A percentile compares a stretch with the other conserved stretches of the same genome.
phyloP scores from a whole-genome alignment of 2,113 vertebrate species.

The Reinhardtius hippoglossoides region DNA sequence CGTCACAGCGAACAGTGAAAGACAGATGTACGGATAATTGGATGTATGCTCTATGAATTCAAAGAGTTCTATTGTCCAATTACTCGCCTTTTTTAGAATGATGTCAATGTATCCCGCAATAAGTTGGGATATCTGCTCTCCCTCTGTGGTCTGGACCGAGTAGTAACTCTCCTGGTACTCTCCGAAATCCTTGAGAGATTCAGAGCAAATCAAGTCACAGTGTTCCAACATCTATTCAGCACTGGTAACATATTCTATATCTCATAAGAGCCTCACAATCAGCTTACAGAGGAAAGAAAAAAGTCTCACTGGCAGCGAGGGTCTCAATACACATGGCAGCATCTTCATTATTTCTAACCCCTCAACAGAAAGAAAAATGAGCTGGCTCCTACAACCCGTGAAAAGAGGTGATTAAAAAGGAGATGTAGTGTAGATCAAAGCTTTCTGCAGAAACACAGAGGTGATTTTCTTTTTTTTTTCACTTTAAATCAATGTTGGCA shows the following conservation, averaged over 20 bases:
- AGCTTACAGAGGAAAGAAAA: neutral
- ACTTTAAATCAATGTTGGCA: slow-evolving; percentile 58
- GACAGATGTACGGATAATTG: neutral
- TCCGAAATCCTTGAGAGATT: slow-evolving; percentile 91
- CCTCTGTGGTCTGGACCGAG: slow-evolving; percentile 98
- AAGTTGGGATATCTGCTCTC: slow-evolving; percentile 98
- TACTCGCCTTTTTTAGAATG: slow-evolving; percentile 95
- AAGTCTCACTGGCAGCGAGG: neutral
- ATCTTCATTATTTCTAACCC: slow-evolving; percentile 33
- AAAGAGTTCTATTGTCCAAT: neutral
- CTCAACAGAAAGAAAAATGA: slow-evolving; percentile 40
- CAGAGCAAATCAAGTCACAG: slow-evolving; percentile 1
- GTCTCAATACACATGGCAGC: slow-evolving; percentile 18
- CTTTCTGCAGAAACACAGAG: slow-evolving; percentile 20
- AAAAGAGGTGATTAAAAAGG: slow-evolving; percentile 55
- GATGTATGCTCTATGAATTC: neutral
- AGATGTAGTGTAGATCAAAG: slow-evolving; percentile 51
- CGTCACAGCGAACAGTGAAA: neutral
- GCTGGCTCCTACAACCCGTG: neutral
- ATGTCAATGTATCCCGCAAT: slow-evolving; percentile 99
- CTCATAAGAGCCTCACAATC: neutral
- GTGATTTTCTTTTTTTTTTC: slow-evolving; percentile 29
- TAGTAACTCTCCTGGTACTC: slow-evolving; percentile 99
- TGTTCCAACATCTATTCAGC: slow-evolving; percentile 9
- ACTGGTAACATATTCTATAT: slow-evolving; percentile 1